These are phyloP conservation scores for Mustelus asterias DNA, from an alignment of 2,113 vertebrate genomes.

Conservation along the genomic window DNA sequence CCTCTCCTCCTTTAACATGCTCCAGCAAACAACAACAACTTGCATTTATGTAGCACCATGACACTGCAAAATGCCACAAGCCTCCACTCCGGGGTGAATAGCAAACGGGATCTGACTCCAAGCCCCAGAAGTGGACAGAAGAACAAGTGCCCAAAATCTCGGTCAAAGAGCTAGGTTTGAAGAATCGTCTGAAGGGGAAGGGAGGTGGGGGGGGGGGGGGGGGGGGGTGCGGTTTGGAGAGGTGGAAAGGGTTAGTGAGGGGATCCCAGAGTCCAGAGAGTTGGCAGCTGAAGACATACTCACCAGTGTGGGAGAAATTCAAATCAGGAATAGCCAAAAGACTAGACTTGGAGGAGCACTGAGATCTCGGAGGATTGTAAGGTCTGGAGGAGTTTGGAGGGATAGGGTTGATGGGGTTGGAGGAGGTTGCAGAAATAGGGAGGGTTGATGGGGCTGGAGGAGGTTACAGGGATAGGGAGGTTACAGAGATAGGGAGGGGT, in stretches of 20 bases:
- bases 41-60: not conserved
- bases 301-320: not conserved
- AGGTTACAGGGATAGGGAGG: no score
- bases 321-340: no score
- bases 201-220: not conserved
- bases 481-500: no score
- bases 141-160: not conserved
- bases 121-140: not conserved
- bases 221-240: no score
- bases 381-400: no score
- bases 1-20: not conserved
- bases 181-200: not conserved
- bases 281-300: not conserved
- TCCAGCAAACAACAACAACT: not conserved
- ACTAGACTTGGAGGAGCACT: no score
- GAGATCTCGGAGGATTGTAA: no score
- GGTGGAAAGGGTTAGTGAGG: not conserved
- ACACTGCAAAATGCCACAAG: not conserved
- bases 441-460: no score
- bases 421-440: no score
- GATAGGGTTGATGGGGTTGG: no score
- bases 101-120: not conserved
- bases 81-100: not conserved
- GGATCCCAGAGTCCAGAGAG: not conserved
- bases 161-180: not conserved